phyloP scores from a whole-genome alignment of 2,797 vertebrate species.

The Pristis pectinata region DNA sequence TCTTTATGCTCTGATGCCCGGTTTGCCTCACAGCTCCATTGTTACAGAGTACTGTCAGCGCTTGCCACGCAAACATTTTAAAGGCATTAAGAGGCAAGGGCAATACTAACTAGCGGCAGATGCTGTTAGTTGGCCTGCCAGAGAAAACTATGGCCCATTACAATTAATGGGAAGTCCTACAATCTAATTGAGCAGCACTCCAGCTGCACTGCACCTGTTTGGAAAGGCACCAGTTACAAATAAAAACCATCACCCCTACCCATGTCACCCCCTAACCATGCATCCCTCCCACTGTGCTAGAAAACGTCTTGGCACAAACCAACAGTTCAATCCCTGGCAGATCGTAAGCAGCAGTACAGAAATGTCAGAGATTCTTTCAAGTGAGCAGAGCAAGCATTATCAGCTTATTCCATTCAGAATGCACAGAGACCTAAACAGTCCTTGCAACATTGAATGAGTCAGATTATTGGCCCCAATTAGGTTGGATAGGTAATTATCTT shows the following conservation, averaged over 20 bases:
- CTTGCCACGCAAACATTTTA: conserved; percentile 2
- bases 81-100: not conserved
- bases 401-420: not conserved
- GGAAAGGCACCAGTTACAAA: not conserved
- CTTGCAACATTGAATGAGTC: not conserved
- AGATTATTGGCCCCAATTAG: not conserved
- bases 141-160: not conserved
- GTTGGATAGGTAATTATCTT: not conserved
- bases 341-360: not conserved
- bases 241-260: not conserved
- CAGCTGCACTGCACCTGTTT: conserved; percentile 24
- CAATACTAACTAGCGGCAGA: not conserved
- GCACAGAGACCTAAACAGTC: not conserved
- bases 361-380: not conserved
- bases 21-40: not conserved
- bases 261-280: not conserved
- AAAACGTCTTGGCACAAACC: not conserved
- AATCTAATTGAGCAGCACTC: not conserved
- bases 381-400: not conserved
- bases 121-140: not conserved
- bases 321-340: not conserved
- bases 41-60: not conserved
- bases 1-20: not conserved
- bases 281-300: not conserved
- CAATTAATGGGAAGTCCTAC: not conserved